Base-by-base conservation (phyloP, 1,140 invertebrate species). In the Drosophila parabipectinata region DNA sequence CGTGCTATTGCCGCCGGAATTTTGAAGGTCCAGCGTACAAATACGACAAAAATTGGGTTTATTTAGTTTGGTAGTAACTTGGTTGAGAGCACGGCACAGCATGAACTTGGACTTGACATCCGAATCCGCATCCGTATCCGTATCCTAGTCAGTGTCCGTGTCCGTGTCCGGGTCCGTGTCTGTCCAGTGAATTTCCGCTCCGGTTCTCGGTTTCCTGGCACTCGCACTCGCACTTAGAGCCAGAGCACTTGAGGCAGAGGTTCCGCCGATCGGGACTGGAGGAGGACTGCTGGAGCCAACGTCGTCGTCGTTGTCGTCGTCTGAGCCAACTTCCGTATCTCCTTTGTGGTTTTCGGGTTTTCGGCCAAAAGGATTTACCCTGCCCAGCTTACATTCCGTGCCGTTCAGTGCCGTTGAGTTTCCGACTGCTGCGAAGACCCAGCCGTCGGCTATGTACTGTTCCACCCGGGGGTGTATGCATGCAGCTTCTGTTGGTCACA, bases 381-480 rank as follows among this genome's bases (percentile, higher is more conserved):
- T 82, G 64, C 52, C 90, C 88, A 90, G 82, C 90, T 91, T 85
- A 78, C 90, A 79, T 74, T 88, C 79, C 69, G 79, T 60, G 52
- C 75, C 63, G 82, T 67, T 69, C 61, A 30, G 54, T 24, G 54
- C 55, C 45, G 55, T 39, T 67, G 45, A 85, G 79, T 72, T 71
- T 90, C 72, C 85, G 90, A 92, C 74, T 90, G 80, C 87, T 82
- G 75, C 80, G 73, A 90, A 83, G 90, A 81, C 87, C 84, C 89
- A 91, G 90, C 91, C 91, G 72, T 90, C 82, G 91, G 91, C 91
- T 91, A 92, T 91, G 75, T 85, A 91, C 84, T 90, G 71, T 82
- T 90, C 84, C 79, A 91, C 91, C 91, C 84, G 91, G 87, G 87
- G 91, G 91, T 88, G 90, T 91, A 91, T 83, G 66, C 77, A 80